Base-by-base conservation (phyloP, 2,888 invertebrate species). In the Brassicogethes aeneus region DNA sequence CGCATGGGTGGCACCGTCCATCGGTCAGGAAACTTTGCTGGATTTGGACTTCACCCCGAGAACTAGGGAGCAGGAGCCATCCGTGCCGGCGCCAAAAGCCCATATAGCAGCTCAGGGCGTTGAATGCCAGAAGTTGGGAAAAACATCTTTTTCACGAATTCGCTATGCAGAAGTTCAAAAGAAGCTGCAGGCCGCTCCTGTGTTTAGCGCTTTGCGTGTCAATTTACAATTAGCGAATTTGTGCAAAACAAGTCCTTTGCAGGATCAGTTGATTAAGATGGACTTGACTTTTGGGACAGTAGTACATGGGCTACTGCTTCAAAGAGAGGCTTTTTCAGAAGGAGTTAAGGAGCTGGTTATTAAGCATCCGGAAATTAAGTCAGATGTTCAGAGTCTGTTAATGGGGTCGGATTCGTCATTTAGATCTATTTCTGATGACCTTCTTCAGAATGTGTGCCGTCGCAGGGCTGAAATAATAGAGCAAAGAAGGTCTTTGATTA, bases 91-190 rank as follows among this genome's bases (percentile, higher is more conserved):
- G 16, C 33, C 42, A 7, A 38, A 41, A 15, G 34, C 37, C 10
- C 23, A 46, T 16, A 47, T 47, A 15, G 40, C 36, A 15, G 17
- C 7, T 13, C 42, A 46, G 23, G 45, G 47, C 13, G 36, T 43
- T 3, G 36, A 47, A 12, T 37, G 41, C 23, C 38, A 34, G 36
- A 41, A 37, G 16, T 34, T 44, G n/a, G 38, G 41, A 15, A 41
- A 39, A 13, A 7, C 17, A 2, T 15, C 43, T 5, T 43, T 36
- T 30, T 32, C 34, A 12, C 15, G 23, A 36, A 32, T 43, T 5
- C 15, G 43, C 14, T 43, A 43, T 40, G 29, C 36, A 10, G 43
- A 43, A 5, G 43, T 15, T 3, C 43, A 43, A 23, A 41, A 32
- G 15, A 44, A 35, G 15, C 34, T 42, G 3, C 41, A 42, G 16